phyloP scores from a whole-genome alignment of 2,113 vertebrate genomes.

The Lepus europaeus region DNA sequence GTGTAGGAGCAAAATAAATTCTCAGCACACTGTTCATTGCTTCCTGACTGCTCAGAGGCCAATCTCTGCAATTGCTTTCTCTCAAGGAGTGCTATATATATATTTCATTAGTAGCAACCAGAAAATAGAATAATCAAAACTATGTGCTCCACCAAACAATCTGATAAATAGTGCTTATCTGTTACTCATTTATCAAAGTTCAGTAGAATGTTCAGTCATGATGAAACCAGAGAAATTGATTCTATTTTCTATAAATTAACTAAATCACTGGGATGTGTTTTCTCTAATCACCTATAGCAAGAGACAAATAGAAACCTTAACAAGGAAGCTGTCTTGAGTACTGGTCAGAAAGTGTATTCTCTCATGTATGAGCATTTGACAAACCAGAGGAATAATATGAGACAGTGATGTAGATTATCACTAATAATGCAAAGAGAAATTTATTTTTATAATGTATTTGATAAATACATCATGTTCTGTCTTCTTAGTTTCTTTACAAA shows the following conservation, averaged over 20 bases:
- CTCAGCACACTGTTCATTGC: slow-evolving; percentile 27
- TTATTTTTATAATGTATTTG: slow-evolving; percentile 62
- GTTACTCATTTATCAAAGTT: slow-evolving; percentile 71
- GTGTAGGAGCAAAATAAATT: background rate
- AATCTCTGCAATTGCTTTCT: slow-evolving; percentile 41
- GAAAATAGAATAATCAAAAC: slow-evolving; percentile 78
- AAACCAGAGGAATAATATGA: slow-evolving; percentile 34
- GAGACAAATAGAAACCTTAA: slow-evolving; percentile 41
- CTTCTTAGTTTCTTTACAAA: slow-evolving; percentile 48
- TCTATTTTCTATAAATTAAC: slow-evolving; percentile 72
- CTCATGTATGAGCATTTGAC: slow-evolving; percentile 35
- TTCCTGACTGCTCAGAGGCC: slow-evolving; percentile 50
- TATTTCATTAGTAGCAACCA: slow-evolving; percentile 81
- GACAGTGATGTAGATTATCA: slow-evolving; percentile 38
- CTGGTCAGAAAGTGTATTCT: slow-evolving; percentile 32
- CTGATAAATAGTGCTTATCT: slow-evolving; percentile 74
- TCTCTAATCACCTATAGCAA: slow-evolving; percentile 30
- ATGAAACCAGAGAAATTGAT: slow-evolving; percentile 73
- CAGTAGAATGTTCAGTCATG: slow-evolving; percentile 74
- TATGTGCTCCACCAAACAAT: background rate
- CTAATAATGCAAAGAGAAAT: slow-evolving; percentile 66
- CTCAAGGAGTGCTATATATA: slow-evolving; percentile 43
- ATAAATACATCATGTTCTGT: slow-evolving; percentile 69
- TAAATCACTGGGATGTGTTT: slow-evolving; percentile 40
- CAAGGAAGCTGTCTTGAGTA: background rate